Percentiles rank a stretch among this genome's conserved stretches.
Conservation (phyloP, 2,797 vertebrate genomes). For the Sebastes nivosus region DNA sequence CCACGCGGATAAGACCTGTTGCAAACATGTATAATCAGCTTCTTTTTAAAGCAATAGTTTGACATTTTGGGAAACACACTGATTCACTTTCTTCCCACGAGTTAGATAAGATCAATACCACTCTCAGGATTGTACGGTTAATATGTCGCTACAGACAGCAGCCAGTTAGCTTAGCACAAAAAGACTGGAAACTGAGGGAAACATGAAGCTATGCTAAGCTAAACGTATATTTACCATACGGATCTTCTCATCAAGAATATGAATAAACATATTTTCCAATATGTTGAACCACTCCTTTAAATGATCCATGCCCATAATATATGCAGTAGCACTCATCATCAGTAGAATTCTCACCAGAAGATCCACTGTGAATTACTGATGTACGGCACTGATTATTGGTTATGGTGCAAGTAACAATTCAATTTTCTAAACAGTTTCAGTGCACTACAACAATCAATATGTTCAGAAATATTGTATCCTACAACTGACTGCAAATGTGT, state of each 20-base stretch:
- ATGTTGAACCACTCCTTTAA: neutral
- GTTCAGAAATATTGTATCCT: neutral
- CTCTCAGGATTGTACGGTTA: neutral
- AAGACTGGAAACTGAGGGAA: neutral
- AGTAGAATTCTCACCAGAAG: neutral
- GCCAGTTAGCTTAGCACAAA: neutral
- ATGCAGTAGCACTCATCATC: too few relatives aligned
- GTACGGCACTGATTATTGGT: neutral
- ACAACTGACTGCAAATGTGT: neutral
- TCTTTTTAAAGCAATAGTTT: neutral
- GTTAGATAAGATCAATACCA: neutral
- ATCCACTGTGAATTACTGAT: neutral
- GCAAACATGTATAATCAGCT: neutral
- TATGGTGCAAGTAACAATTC: neutral
- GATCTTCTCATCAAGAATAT: neutral
- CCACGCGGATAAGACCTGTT: conserved; percentile 70
- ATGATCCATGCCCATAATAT: neutral
- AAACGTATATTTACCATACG: neutral
- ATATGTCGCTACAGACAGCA: neutral
- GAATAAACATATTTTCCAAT: too few relatives aligned
- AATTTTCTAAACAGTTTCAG: neutral
- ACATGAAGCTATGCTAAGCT: neutral
- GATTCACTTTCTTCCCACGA: neutral
- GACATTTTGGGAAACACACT: neutral
- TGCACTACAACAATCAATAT: neutral